These are phyloP conservation scores for Cerastis leucographa DNA, from an alignment of 2,888 invertebrate species.

Conservation along the genomic window DNA sequence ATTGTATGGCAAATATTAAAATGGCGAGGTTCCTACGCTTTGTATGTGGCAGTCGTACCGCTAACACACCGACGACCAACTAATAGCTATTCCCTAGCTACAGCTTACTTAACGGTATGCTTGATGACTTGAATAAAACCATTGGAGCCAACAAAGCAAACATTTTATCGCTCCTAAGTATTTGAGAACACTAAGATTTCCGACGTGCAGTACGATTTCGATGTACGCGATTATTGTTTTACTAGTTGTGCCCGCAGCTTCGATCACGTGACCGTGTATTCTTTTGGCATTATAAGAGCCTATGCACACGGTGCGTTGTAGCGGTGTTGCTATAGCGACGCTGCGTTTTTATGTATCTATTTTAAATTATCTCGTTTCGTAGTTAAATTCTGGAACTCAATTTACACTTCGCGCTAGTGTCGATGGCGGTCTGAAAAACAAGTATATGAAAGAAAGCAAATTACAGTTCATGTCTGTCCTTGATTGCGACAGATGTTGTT, in stretches of 20 bases:
- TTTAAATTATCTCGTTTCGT: too few species aligned
- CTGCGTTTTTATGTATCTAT: too few species aligned
- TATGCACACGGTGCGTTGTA: too few species aligned
- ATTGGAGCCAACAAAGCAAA: constrained; percentile 79
- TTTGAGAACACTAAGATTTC: constrained; percentile 73
- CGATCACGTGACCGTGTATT: not conserved
- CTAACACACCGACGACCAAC: constrained; percentile 71
- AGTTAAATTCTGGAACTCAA: too few species aligned
- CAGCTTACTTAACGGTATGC: constrained; percentile 86
- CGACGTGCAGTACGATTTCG: constrained; percentile 54
- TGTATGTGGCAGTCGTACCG: constrained; percentile 79
- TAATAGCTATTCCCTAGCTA: constrained; percentile 77
- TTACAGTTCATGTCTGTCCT: too few species aligned
- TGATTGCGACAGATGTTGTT: too few species aligned
- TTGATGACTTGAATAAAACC: constrained; percentile 84
- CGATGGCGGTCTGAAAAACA: too few species aligned
- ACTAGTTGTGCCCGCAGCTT: not conserved
- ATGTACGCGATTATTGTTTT: constrained; percentile 40
- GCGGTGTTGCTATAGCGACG: too few species aligned
- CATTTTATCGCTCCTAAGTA: constrained; percentile 78
- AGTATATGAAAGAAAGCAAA: too few species aligned
- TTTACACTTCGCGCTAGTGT: too few species aligned
- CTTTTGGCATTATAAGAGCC: not conserved
- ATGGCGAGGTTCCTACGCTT: constrained; percentile 79
- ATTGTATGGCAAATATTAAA: constrained; percentile 88